These are phyloP conservation scores for Camponotus vicinus DNA, from an alignment of 1,140 invertebrate genomes.

Conservation along the genomic window DNA sequence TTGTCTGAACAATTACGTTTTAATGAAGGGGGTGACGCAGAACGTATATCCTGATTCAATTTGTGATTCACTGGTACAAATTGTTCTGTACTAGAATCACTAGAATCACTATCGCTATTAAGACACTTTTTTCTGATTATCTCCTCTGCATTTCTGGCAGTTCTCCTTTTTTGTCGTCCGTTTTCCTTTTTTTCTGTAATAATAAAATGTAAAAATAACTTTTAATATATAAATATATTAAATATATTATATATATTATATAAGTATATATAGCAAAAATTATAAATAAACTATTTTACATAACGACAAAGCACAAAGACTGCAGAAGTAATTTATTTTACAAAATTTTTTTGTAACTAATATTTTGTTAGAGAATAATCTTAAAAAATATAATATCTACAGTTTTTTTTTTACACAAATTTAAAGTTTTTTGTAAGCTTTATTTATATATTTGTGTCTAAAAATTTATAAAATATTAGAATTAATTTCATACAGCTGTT, in stretches of 20 bases:
- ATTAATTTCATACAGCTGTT: background rate
- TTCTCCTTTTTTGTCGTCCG: slow-evolving; percentile 77
- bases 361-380: slow-evolving; percentile 5
- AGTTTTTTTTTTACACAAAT: background rate
- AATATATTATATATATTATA: background rate
- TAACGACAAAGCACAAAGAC: background rate
- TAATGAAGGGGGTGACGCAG: slow-evolving; percentile 74
- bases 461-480: background rate
- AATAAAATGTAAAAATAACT: slow-evolving; percentile 33
- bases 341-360: background rate
- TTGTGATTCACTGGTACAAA: slow-evolving; percentile 73
- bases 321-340: slow-evolving; percentile 25
- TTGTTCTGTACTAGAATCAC: slow-evolving; percentile 68
- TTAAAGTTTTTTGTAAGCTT: background rate
- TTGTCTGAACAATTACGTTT: slow-evolving; percentile 74
- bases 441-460: background rate
- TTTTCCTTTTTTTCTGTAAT: slow-evolving; percentile 52
- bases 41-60: slow-evolving; percentile 53
- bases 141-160: slow-evolving; percentile 80
- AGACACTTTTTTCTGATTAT: slow-evolving; percentile 78
- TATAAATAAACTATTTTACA: background rate
- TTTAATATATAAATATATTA: background rate
- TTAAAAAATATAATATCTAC: background rate
- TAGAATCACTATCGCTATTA: slow-evolving; percentile 74
- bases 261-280: background rate